These are phyloP conservation scores for Hoplodrina blanda DNA, from an alignment of 2,888 invertebrate genomes.

Conservation along the genomic window DNA sequence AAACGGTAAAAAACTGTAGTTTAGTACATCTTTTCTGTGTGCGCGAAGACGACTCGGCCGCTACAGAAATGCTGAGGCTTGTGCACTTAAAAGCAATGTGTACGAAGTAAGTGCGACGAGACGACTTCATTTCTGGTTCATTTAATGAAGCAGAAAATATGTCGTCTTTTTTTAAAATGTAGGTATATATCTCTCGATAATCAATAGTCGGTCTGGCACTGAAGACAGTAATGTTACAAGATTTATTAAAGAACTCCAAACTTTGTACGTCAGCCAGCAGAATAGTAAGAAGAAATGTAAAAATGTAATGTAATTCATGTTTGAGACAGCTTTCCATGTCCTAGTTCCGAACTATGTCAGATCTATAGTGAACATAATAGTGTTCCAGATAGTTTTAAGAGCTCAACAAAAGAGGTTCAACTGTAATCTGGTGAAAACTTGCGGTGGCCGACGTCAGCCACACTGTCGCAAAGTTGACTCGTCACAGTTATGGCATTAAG, in stretches of 20 bases:
- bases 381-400: slow-evolving; percentile 10
- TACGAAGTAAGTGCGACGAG: too few relatives aligned
- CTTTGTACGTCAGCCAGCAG: slow-evolving; percentile 13
- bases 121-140: too few relatives aligned
- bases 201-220: neutral
- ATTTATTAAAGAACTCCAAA: slow-evolving; percentile 13
- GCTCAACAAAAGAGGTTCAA: slow-evolving; percentile 20
- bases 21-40: too few relatives aligned
- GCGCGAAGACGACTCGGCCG: too few relatives aligned
- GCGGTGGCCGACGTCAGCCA: neutral
- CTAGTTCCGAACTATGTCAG: slow-evolving; percentile 27
- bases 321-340: neutral
- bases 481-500: neutral
- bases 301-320: slow-evolving; percentile 5
- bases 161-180: neutral
- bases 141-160: slow-evolving; percentile 10
- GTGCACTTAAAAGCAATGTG: neutral
- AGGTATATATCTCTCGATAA: neutral
- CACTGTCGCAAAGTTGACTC: neutral
- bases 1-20: neutral
- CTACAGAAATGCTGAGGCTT: too few relatives aligned
- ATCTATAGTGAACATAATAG: slow-evolving; percentile 14
- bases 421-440: slow-evolving; percentile 10
- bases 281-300: slow-evolving; percentile 5
- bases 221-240: neutral